A percentile compares a stretch with the other conserved stretches of the same genome.
These are phyloP conservation scores for Antigone vipio DNA, from an alignment of 2,113 vertebrate species.

Conservation along the genomic window DNA sequence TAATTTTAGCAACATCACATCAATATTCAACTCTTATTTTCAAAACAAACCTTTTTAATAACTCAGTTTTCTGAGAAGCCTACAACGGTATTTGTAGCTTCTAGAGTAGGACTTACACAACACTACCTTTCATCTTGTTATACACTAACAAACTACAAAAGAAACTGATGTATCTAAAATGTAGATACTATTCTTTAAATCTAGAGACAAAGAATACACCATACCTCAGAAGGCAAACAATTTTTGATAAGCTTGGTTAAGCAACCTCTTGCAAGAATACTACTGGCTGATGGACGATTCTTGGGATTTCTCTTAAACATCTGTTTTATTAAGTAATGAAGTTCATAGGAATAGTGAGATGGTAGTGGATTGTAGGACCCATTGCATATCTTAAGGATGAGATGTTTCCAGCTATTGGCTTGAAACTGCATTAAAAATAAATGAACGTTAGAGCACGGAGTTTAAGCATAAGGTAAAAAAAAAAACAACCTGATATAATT, in stretches of 20 bases:
- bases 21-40: not conserved
- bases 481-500: not conserved
- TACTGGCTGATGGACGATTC: slow-evolving; percentile 85
- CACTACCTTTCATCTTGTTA: not conserved
- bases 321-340: slow-evolving; percentile 86
- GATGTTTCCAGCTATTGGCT: slow-evolving; percentile 90
- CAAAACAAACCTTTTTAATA: not conserved
- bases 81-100: not conserved
- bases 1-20: not conserved
- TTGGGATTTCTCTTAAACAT: slow-evolving; percentile 90
- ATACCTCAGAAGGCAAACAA: slow-evolving; percentile 78
- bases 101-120: not conserved
- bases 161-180: not conserved
- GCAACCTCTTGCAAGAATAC: slow-evolving; percentile 83
- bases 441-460: not conserved
- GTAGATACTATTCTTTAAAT: not conserved
- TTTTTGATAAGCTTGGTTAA: slow-evolving; percentile 72
- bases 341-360: slow-evolving; percentile 82
- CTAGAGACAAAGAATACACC: not conserved
- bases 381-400: slow-evolving; percentile 92
- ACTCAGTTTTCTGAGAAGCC: not conserved
- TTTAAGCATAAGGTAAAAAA: not conserved
- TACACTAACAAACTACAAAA: not conserved
- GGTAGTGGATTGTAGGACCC: slow-evolving; percentile 86
- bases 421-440: slow-evolving; percentile 84